Evolutionary conservation across 2,797 vertebrate genomes (phyloP).

Genomic region (Rhincodon typus): DNA sequence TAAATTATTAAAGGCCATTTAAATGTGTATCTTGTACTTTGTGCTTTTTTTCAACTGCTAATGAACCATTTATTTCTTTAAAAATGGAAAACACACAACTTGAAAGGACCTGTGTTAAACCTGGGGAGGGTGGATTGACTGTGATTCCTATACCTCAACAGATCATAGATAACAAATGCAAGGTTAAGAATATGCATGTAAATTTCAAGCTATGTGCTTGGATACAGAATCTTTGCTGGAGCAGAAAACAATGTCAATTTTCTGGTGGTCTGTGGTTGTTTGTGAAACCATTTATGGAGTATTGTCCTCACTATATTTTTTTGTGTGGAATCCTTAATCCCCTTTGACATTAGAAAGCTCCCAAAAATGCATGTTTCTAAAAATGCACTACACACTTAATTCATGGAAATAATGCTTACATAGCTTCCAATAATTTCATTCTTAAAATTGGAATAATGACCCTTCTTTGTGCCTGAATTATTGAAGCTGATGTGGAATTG

Average conservation of each 20-base stretch:
- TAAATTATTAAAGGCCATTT: neutral
- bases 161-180: neutral
- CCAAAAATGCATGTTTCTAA: neutral
- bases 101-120: neutral
- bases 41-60: neutral
- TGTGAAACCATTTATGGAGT: neutral
- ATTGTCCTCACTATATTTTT: neutral
- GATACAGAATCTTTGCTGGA: neutral
- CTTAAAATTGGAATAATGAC: neutral
- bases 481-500: neutral
- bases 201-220: neutral
- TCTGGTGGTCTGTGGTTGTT: neutral
- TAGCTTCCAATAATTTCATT: neutral
- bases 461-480: neutral
- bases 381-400: neutral
- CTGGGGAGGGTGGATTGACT: neutral
- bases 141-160: neutral
- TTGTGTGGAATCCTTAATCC: neutral
- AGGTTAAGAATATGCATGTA: too few relatives aligned
- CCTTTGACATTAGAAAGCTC: neutral
- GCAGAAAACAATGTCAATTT: neutral
- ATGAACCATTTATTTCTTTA: neutral
- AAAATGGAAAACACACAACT: neutral
- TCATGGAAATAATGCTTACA: neutral
- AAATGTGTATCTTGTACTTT: neutral